Evolutionary conservation across 2,888 invertebrate species (phyloP).

Genomic region (Lasioglossum calceatum): DNA sequence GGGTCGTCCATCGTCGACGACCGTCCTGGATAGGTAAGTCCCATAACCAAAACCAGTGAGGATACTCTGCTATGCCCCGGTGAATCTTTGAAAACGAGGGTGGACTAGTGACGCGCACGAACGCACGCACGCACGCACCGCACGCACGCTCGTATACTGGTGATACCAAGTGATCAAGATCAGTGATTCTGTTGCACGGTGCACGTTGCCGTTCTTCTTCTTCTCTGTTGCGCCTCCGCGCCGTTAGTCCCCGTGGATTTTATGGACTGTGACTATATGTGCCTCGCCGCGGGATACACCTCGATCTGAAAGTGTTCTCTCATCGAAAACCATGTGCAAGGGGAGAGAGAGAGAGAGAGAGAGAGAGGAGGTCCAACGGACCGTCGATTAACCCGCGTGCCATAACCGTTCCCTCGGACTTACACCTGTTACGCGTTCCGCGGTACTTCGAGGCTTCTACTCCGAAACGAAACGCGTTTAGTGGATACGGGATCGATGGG

Average conservation of each 20-base stretch:
- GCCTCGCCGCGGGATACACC: conserved; percentile 47
- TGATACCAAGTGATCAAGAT: conserved; percentile 72
- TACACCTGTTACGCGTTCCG: conserved; percentile 47
- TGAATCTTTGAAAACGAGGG: conserved; percentile 40
- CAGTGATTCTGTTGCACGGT: conserved; percentile 70
- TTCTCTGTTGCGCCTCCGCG: conserved; percentile 16
- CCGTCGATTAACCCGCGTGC: not conserved
- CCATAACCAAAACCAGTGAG: conserved; percentile 38
- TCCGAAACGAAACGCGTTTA: not conserved
- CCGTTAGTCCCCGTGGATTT: conserved; percentile 52
- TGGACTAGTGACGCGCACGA: conserved; percentile 51
- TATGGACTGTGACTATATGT: conserved; percentile 58
- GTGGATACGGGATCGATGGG: not conserved
- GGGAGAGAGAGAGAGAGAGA: not conserved
- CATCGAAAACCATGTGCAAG: conserved; percentile 33
- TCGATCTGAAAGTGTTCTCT: conserved; percentile 57
- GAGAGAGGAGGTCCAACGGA: not conserved
- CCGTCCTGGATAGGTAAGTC: conserved; percentile 73
- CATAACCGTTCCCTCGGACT: not conserved
- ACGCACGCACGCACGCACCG: conserved; percentile 17
- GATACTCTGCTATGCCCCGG: conserved; percentile 29
- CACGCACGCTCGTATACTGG: conserved; percentile 33
- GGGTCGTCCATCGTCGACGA: conserved; percentile 67
- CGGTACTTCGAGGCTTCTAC: not conserved
- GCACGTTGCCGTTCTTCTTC: conserved; percentile 20